Conservation (phyloP, 2,797 vertebrate genomes). For the Artibeus lituratus region DNA sequence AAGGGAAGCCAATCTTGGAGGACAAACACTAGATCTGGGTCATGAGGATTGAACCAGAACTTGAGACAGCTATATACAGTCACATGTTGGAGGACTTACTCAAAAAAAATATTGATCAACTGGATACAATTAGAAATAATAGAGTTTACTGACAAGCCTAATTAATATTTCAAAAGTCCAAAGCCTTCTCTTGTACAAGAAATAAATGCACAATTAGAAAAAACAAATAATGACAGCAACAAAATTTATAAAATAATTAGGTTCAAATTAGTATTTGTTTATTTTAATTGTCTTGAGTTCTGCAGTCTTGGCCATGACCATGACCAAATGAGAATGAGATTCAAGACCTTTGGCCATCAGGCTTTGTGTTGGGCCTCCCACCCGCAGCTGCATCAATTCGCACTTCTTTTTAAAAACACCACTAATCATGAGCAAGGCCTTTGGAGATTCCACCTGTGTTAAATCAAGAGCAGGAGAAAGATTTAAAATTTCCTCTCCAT, state of each 20-base stretch:
- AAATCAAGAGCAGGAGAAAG: background rate
- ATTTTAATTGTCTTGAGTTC: background rate
- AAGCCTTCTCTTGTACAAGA: background rate
- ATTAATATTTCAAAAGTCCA: background rate
- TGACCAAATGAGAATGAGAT: background rate
- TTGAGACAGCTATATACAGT: background rate
- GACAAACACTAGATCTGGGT: background rate
- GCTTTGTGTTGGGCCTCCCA: background rate
- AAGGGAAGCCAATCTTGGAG: background rate
- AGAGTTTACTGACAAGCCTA: background rate
- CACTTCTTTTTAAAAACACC: background rate
- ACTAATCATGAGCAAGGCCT: background rate
- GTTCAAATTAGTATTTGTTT: background rate
- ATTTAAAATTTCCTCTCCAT: background rate
- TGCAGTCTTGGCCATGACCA: background rate
- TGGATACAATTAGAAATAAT: background rate
- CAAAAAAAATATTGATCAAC: background rate
- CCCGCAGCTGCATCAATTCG: background rate
- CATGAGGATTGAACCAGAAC: background rate
- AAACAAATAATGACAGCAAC: background rate
- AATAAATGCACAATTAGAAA: background rate
- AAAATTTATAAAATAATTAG: background rate
- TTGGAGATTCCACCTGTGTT: background rate
- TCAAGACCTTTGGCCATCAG: background rate
- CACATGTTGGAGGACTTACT: background rate